Evolutionary conservation across 2,888 invertebrate genomes (phyloP), one percentile per base, ranked within the genome.

Genomic region (Chrysolina americana): DNA sequence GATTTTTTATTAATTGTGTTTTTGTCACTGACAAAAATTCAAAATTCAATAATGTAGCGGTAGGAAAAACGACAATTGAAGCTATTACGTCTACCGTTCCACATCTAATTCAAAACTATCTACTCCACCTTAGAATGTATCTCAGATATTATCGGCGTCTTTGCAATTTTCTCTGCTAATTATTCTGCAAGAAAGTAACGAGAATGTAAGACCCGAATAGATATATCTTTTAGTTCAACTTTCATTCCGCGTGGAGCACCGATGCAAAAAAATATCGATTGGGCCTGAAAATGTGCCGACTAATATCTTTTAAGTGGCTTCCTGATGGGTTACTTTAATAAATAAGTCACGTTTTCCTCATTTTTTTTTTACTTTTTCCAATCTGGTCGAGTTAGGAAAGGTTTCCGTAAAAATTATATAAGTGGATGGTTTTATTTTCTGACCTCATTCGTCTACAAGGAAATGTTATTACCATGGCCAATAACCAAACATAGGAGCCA

Each of bases 271-370:
- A 73, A 68, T 64, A 63, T 41, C 65, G 48, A 73, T 68, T 64
- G 64, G 64, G 53, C 62, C 64, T 63, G 68, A 68, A 73, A 73
- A 63, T 50, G 68, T 73, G 73, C 68, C 73, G 73, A 73, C 62
- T 72, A 72, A 73, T 73, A 48, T 41, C 41, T 59, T 63, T 73
- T 68, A 68, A 73, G 68, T 68, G 50, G 73, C 68, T 68, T 73
- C 68, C 73, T 68, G 63, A 68, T 73, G 64, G 50, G 73, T 44
- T 41, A 63, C 41, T 59, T 15, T 19, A 48, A 65, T 48, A 41
- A 59, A 68, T 68, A 47, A 63, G 62, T 68, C 72, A 68, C 72
- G 72, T 72, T 72, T 66, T 70, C 47, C 44, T 36, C 19, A 17
- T n/a, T 50, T 50, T 59, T 59, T 59, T 56, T 28, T 59, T 15